These are phyloP conservation scores for Dasyurus viverrinus DNA, from an alignment of 2,113 vertebrate species.

Conservation along the genomic window DNA sequence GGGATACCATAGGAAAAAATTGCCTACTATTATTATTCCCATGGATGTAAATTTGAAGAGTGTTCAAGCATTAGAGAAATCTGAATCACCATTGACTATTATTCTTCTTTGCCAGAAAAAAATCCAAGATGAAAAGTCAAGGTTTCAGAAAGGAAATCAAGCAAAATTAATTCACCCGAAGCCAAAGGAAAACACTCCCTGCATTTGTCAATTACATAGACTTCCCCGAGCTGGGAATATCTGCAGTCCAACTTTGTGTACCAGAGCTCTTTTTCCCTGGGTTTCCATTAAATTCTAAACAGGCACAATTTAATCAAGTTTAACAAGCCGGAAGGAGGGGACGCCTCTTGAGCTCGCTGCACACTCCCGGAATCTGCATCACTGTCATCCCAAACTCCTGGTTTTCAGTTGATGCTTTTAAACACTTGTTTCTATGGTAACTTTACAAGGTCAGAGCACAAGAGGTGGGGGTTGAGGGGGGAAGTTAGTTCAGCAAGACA, in stretches of 20 bases:
- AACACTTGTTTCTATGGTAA: conserved; percentile 88
- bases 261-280: not conserved
- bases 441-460: conserved; percentile 84
- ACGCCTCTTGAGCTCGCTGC: conserved; percentile 67
- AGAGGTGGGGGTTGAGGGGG: conserved; percentile 70
- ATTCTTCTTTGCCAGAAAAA: not conserved
- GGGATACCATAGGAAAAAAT: not conserved
- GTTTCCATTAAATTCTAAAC: conserved; percentile 7
- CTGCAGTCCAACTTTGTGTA: not conserved
- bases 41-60: not conserved
- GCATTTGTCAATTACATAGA: not conserved
- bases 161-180: not conserved
- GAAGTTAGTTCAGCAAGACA: conserved; percentile 75
- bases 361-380: conserved; percentile 77
- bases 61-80: conserved; percentile 2
- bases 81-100: not conserved
- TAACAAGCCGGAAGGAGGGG: conserved; percentile 76
- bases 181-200: not conserved
- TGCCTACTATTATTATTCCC: not conserved
- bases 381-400: conserved; percentile 77
- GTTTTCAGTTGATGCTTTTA: conserved; percentile 76
- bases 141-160: not conserved
- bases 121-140: not conserved
- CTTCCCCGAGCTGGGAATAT: not conserved
- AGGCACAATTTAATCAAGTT: conserved; percentile 66